A percentile compares a stretch with the other conserved stretches of the same genome.
Conservation (phyloP, 2,113 vertebrate genomes). For the Bubo scandiacus region DNA sequence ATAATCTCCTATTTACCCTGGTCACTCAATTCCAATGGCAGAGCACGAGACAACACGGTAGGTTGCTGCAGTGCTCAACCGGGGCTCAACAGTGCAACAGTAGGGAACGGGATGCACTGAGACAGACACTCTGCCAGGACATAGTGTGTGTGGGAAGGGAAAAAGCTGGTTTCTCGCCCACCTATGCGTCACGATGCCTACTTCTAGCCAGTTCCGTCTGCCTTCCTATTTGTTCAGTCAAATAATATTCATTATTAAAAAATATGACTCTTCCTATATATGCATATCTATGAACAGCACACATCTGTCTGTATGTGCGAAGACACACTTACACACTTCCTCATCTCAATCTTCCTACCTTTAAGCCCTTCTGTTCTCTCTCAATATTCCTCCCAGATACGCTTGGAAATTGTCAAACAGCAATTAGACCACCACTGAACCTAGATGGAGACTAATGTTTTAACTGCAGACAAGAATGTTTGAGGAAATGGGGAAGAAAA, state of each 20-base stretch:
- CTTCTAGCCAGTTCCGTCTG: constrained; percentile 34
- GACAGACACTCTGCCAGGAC: constrained; percentile 17
- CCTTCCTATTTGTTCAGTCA: not conserved
- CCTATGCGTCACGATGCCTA: not conserved
- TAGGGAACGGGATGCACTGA: not conserved
- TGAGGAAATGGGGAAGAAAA: not conserved
- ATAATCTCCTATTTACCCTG: not conserved
- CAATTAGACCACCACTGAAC: not conserved
- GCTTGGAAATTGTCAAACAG: not conserved
- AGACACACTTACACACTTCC: not conserved
- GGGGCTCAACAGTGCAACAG: not conserved
- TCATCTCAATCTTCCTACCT: not conserved
- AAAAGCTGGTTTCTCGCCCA: constrained; percentile 53
- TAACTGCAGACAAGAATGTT: not conserved
- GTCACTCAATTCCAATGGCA: not conserved
- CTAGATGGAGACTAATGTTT: not conserved
- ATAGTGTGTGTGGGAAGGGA: constrained; percentile 17
- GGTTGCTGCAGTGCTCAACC: not conserved
- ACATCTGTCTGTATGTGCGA: not conserved
- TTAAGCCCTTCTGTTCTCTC: not conserved
- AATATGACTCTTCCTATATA: not conserved
- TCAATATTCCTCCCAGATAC: not conserved
- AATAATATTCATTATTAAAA: not conserved
- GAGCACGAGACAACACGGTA: not conserved
- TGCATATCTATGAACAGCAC: not conserved